Percentiles rank a stretch among this genome's conserved stretches.
phyloP scores from a whole-genome alignment of 1,140 invertebrate species.

The Tetraneura akinire region DNA sequence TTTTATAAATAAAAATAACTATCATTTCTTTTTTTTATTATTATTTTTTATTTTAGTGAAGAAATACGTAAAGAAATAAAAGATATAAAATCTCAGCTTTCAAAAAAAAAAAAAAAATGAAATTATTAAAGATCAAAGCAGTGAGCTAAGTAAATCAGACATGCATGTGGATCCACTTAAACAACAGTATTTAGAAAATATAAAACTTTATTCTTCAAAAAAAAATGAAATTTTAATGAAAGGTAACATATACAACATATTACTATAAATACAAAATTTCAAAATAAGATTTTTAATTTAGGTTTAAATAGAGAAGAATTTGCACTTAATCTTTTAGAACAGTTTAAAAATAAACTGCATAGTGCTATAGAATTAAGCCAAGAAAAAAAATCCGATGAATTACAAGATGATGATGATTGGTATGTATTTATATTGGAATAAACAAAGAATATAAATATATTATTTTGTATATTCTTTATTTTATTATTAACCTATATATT shows the following conservation, averaged over 20 bases:
- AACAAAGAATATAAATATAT: background rate
- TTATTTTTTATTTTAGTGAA: conserved; percentile 65
- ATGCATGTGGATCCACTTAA: conserved; percentile 55
- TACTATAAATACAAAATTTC: too few relatives aligned
- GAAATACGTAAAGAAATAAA: conserved; percentile 75
- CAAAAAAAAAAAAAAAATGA: conserved; percentile 46
- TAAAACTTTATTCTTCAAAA: conserved; percentile 59
- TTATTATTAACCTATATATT: background rate
- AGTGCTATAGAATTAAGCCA: background rate
- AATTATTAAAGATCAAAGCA: conserved; percentile 67
- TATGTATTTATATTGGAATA: background rate
- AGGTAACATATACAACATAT: conserved; percentile 58
- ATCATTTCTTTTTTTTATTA: too few relatives aligned
- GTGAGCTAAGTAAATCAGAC: conserved; percentile 66
- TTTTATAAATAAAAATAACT: too few relatives aligned
- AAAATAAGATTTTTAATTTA: background rate
- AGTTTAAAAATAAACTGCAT: conserved; percentile 40
- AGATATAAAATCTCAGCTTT: conserved; percentile 24
- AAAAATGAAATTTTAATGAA: conserved; percentile 68
- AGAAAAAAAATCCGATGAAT: background rate
- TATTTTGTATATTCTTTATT: background rate
- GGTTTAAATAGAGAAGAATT: conserved; percentile 37
- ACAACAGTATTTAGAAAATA: conserved; percentile 58
- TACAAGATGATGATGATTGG: conserved; percentile 37
- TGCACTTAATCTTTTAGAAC: conserved; percentile 20